Conservation (phyloP, 2,797 vertebrate species). For the Cryptoprocta ferox region DNA sequence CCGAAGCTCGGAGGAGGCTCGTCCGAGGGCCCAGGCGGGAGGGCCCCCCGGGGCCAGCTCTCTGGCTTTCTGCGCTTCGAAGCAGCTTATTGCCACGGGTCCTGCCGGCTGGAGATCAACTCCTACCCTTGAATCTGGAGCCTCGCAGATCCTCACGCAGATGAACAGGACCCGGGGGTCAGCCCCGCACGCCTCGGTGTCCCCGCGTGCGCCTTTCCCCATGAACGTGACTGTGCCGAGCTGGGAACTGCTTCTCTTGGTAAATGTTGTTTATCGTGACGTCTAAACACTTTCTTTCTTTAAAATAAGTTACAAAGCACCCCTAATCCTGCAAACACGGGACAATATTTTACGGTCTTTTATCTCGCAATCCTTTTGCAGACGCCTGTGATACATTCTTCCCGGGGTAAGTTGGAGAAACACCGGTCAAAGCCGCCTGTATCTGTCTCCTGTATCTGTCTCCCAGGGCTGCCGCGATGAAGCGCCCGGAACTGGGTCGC, state of each 20-base stretch:
- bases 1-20: neutral
- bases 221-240: neutral
- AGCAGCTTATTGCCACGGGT: neutral
- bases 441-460: accelerated
- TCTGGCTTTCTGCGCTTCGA: accelerated
- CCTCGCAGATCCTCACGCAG: neutral
- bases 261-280: neutral
- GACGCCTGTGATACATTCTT: neutral
- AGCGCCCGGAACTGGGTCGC: accelerated
- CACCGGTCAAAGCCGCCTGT: too few relatives aligned
- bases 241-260: neutral
- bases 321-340: neutral
- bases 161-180: neutral
- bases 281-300: neutral
- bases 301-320: neutral
- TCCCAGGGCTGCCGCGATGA: accelerated
- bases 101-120: neutral
- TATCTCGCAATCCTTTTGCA: neutral
- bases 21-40: neutral
- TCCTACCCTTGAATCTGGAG: neutral
- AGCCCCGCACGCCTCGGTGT: accelerated
- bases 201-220: neutral
- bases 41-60: neutral
- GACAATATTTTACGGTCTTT: neutral
- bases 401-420: accelerated